These are phyloP conservation scores for Rhinogobio ventralis DNA, from an alignment of 2,797 vertebrate species.

Conservation along the genomic window DNA sequence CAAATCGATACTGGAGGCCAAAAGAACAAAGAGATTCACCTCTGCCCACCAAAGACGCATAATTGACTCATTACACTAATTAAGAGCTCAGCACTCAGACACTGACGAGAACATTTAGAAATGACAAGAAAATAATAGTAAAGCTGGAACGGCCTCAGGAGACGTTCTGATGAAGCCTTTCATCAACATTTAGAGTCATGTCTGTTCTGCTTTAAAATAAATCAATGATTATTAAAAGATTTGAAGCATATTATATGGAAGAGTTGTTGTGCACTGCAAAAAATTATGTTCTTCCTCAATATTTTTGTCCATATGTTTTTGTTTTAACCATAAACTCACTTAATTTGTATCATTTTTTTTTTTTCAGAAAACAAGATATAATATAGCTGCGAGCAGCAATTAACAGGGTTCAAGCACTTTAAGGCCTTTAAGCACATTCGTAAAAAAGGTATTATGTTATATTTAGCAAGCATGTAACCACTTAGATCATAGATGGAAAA, in stretches of 20 bases:
- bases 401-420: no score
- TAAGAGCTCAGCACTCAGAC: background rate
- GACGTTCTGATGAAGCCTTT: background rate
- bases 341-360: background rate
- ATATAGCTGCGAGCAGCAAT: no score
- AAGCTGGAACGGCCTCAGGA: background rate
- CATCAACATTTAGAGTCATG: background rate
- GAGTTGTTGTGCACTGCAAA: background rate
- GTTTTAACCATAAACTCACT: background rate
- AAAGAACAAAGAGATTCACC: slow-evolving; percentile 63
- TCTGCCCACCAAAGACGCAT: slow-evolving; percentile 33
- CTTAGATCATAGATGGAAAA: no score
- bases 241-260: background rate
- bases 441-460: no score
- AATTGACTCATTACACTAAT: slow-evolving; percentile 36
- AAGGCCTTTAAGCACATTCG: no score
- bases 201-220: background rate
- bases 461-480: no score
- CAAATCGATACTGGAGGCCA: slow-evolving; percentile 29
- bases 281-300: rapidly evolving
- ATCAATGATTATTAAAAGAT: background rate
- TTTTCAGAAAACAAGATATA: background rate
- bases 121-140: slow-evolving; percentile 18
- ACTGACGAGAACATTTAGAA: background rate
- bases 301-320: background rate